Evolutionary conservation across 2,113 vertebrate genomes (phyloP), one percentile per base, ranked within the genome.

Genomic region (Emberiza fucata): DNA sequence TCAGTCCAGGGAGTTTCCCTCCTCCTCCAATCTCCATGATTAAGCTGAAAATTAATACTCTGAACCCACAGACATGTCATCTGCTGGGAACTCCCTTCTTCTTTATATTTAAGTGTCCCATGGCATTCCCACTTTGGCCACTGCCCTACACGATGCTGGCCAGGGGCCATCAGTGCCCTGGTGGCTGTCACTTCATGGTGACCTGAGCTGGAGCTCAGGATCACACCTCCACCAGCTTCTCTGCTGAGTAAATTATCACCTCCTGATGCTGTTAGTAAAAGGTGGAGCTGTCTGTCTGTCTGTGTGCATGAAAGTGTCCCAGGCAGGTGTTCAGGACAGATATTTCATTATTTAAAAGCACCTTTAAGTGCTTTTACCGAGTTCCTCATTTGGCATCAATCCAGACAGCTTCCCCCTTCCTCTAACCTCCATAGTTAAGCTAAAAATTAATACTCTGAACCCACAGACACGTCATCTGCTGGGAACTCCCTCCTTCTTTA

Each of bases 291-390:
- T 37, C 37, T 37, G 37, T 37, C 44, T 86, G 64, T 15, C 59
- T 68, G 42, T 48, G 20, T 0, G 0, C 24, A 21, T 48, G 12
- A 4, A 1, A 27, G 28, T 40, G 27, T 14, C 54, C 75, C 77
- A 65, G 68, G 21, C 61, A 64, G 63, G 23, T 37, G 39, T 40
- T 64, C 45, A 11, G 37, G n/a, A 56, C 25, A 87, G n/a, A 2
- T 89, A 35, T 45, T 78, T 90, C 25, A 12, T 50, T 28, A 5
- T 63, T 63, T 40, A 45, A 87, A 87, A 70, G 14, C 60, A 81
- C n/a, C 12, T 90, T 40, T 51, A 65, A 76, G 29, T 37, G 37
- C 37, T 37, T 37, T 37, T 37, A 37, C 39, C 12, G 13, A 39
- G 7, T 39, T 44, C n/a, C 19, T 88, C 12, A 20, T 68, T 77